phyloP scores from a whole-genome alignment of 2,113 vertebrate genomes.

The Malurus cyaneus region DNA sequence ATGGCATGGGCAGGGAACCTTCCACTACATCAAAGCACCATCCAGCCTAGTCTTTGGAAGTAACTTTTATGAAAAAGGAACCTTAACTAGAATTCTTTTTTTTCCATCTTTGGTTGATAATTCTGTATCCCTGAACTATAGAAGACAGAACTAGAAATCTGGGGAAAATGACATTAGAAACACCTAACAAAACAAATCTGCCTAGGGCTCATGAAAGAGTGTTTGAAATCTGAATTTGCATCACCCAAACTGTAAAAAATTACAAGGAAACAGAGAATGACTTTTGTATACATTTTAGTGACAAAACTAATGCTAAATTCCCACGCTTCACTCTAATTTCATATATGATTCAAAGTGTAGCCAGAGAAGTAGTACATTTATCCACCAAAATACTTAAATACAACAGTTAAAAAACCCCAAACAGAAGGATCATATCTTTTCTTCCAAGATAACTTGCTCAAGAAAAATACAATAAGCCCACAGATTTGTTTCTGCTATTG shows the following conservation, averaged over 20 bases:
- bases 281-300: neutral
- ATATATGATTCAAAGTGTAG: neutral
- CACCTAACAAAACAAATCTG: neutral
- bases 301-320: neutral
- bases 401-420: neutral
- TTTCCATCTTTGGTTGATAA: neutral
- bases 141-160: neutral
- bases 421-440: neutral
- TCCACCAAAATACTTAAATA: neutral
- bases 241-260: neutral
- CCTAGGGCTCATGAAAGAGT: neutral
- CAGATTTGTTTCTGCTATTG: neutral
- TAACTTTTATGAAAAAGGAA: neutral
- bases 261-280: neutral
- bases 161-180: neutral
- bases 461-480: neutral
- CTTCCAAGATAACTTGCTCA: neutral
- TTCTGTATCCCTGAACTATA: neutral
- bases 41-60: neutral
- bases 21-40: neutral
- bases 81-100: neutral
- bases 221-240: neutral
- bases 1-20: neutral
- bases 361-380: neutral
- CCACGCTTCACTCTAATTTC: neutral